Evolutionary conservation across 2,888 invertebrate species (phyloP).

Genomic region (Acleris cristana): DNA sequence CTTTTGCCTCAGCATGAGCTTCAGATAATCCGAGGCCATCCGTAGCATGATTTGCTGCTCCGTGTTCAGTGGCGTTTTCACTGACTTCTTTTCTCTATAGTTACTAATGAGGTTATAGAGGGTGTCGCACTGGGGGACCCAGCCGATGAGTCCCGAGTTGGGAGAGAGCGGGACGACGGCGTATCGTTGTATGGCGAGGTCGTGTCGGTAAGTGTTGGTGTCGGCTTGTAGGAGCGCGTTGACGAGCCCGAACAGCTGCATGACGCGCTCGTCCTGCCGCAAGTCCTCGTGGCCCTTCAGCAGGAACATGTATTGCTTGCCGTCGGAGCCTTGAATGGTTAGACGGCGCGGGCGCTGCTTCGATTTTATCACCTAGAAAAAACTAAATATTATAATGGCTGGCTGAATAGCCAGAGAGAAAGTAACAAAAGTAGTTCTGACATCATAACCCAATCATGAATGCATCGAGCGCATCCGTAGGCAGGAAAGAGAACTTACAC

Average conservation of each 20-base stretch:
- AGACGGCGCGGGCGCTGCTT: slow-evolving; percentile 98
- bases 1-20: slow-evolving; percentile 98
- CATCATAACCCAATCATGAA: too few relatives aligned
- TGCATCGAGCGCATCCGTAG: too few relatives aligned
- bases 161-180: slow-evolving; percentile 99
- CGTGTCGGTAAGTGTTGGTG: slow-evolving; percentile 96
- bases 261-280: slow-evolving; percentile 98
- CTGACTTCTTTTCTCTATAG: slow-evolving; percentile 96
- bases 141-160: slow-evolving; percentile 98
- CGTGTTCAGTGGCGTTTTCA: slow-evolving; percentile 94
- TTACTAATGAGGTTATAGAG: slow-evolving; percentile 98
- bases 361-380: slow-evolving; percentile 94
- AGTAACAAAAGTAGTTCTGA: too few relatives aligned
- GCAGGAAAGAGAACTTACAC: too few relatives aligned
- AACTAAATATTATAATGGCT: background rate
- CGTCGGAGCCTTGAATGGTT: slow-evolving; percentile 96
- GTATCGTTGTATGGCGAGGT: slow-evolving; percentile 92
- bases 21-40: slow-evolving; percentile 99
- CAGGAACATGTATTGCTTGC: slow-evolving; percentile 98
- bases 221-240: slow-evolving; percentile 97
- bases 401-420: too few relatives aligned
- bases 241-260: slow-evolving; percentile 98
- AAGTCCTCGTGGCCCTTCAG: slow-evolving; percentile 99
- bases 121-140: slow-evolving; percentile 99
- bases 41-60: slow-evolving; percentile 98